Evolutionary conservation across 2,888 invertebrate genomes (phyloP).

Genomic region (Microctonus aethiopoides): DNA sequence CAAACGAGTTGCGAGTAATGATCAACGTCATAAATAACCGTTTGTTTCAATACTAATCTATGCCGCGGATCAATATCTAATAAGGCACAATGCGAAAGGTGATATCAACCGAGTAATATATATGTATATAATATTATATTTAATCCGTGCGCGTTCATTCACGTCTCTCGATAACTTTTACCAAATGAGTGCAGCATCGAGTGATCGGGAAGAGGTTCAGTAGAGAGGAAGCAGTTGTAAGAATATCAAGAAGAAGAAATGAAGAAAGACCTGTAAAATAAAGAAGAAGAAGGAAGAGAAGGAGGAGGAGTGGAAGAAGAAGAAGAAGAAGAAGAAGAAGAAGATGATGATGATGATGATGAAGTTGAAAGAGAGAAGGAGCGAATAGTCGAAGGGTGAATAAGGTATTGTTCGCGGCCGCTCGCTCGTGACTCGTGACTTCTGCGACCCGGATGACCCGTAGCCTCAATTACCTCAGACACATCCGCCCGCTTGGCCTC

Average conservation of each 20-base stretch:
- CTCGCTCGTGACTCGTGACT: constrained; percentile 67
- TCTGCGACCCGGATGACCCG: constrained; percentile 65
- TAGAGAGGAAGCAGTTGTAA: constrained; percentile 19
- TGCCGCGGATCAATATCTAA: constrained; percentile 63
- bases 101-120: constrained; percentile 26
- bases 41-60: constrained; percentile 65
- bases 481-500: constrained; percentile 62
- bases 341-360: constrained; percentile 32
- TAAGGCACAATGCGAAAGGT: constrained; percentile 52
- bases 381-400: constrained; percentile 50
- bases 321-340: constrained; percentile 36
- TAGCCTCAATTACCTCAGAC: constrained; percentile 67
- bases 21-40: constrained; percentile 64
- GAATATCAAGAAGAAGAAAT: constrained; percentile 21
- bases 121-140: background rate
- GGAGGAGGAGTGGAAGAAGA: constrained; percentile 26
- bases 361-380: constrained; percentile 34
- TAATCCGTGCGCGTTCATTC: constrained; percentile 1
- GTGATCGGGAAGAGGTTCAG: background rate
- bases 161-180: background rate
- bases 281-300: constrained; percentile 21
- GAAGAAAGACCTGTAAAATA: constrained; percentile 24
- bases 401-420: constrained; percentile 64
- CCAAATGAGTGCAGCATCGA: background rate
- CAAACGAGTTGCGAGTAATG: constrained; percentile 52